Evolutionary conservation across 2,888 invertebrate species (phyloP).

Genomic region (Melangyna quadrimaculata): DNA sequence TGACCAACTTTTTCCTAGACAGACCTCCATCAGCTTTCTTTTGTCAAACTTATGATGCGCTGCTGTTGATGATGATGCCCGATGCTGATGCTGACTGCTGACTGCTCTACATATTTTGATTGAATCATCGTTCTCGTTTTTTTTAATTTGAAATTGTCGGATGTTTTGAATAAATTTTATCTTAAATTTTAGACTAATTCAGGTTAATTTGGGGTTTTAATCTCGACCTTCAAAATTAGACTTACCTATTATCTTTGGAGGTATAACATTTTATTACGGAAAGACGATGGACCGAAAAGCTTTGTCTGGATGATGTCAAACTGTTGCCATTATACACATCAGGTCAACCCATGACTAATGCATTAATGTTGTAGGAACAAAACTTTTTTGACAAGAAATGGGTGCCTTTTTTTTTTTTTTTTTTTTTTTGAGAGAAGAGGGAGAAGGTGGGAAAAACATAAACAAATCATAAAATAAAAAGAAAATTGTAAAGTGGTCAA

Average conservation of each 20-base stretch:
- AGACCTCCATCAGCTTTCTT: conserved; percentile 41
- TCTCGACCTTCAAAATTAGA: conserved; percentile 7
- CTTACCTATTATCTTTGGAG: conserved; percentile 7
- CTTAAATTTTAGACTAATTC: conserved; percentile 20
- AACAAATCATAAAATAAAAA: conserved; percentile 60
- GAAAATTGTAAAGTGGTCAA: conserved; percentile 56
- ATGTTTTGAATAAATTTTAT: conserved; percentile 40
- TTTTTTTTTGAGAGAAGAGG: neutral
- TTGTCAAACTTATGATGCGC: neutral
- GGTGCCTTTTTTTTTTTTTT: neutral
- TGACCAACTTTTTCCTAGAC: conserved; percentile 19
- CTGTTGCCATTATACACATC: neutral
- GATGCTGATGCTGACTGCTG: neutral
- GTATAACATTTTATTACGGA: neutral
- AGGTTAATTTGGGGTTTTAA: conserved; percentile 27
- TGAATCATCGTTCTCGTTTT: conserved; percentile 16
- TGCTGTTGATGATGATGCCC: neutral
- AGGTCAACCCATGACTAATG: conserved; percentile 12
- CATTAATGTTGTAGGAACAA: conserved; percentile 21
- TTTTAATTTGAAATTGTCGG: conserved; percentile 43
- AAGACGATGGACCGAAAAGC: conserved; percentile 1
- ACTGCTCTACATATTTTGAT: conserved; percentile 35
- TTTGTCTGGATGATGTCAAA: conserved; percentile 28
- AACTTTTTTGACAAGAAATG: neutral
- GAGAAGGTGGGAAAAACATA: conserved; percentile 46